phyloP scores from a whole-genome alignment of 2,113 vertebrate genomes.

The Tychaedon coryphoeus region DNA sequence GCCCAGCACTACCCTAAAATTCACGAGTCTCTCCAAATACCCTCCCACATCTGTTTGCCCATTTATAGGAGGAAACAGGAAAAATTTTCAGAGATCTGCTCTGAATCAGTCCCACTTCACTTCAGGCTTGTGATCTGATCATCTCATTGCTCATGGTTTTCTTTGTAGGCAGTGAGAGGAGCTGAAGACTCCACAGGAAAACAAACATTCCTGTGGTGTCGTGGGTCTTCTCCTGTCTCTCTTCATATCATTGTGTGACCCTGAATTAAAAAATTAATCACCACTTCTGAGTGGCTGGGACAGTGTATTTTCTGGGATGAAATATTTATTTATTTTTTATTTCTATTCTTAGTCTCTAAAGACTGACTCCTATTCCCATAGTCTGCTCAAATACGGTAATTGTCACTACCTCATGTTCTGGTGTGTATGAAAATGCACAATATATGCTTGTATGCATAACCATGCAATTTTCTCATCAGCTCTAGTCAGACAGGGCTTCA shows the following conservation, averaged over 20 bases:
- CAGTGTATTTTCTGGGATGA: not conserved
- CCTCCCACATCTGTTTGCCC: not conserved
- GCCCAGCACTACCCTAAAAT: not conserved
- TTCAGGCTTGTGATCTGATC: not conserved
- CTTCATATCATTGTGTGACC: not conserved
- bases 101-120: not conserved
- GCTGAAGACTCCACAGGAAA: not conserved
- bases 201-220: not conserved
- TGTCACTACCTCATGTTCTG: not conserved
- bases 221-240: fast-evolving
- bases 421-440: not conserved
- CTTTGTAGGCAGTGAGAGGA: not conserved
- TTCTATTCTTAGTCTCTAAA: not conserved
- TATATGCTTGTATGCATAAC: not conserved
- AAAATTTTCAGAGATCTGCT: not conserved
- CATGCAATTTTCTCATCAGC: not conserved
- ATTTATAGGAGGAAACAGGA: not conserved
- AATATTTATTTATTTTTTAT: not conserved
- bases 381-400: not conserved
- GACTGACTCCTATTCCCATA: not conserved
- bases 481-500: not conserved
- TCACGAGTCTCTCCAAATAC: not conserved
- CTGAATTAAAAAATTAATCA: not conserved
- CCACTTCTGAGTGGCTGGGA: not conserved
- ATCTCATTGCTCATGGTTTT: not conserved